Conservation (phyloP, 2,888 invertebrate genomes). For the Creontiades dilutus region DNA sequence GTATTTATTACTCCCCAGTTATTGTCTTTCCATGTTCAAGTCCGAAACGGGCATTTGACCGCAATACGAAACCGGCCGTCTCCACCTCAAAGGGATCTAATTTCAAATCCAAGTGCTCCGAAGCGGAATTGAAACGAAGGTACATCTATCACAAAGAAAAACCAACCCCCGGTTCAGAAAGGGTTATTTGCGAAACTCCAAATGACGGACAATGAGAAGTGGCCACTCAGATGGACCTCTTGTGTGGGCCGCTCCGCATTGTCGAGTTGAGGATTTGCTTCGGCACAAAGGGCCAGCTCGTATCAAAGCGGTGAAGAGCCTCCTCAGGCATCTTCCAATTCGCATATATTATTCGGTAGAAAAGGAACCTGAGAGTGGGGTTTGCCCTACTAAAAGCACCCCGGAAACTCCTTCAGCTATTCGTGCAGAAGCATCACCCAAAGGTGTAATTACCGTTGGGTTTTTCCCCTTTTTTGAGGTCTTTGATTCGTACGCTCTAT, state of each 20-base stretch:
- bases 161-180: neutral
- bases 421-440: neutral
- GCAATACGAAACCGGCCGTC: neutral
- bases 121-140: conserved; percentile 14
- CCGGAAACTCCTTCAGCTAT: neutral
- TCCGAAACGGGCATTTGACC: no score
- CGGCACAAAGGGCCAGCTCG: conserved; percentile 18
- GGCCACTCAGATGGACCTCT: conserved; percentile 41
- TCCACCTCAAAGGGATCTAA: neutral
- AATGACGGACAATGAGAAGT: conserved; percentile 45
- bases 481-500: neutral
- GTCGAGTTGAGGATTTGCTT: conserved; percentile 27
- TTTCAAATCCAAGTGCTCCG: neutral
- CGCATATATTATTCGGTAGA: conserved; percentile 27
- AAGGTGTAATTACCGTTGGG: conserved; percentile 13
- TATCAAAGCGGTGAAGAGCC: conserved; percentile 28
- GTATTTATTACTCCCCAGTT: no score
- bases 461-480: neutral
- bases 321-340: conserved; percentile 42
- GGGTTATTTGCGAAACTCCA: conserved; percentile 48
- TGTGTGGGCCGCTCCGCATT: conserved; percentile 13
- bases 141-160: neutral
- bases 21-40: no score
- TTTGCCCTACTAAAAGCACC: conserved; percentile 5
- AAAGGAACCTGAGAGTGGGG: neutral